Evolutionary conservation across 2,888 invertebrate genomes (phyloP).

Genomic region (Oxystoma pomonae): DNA sequence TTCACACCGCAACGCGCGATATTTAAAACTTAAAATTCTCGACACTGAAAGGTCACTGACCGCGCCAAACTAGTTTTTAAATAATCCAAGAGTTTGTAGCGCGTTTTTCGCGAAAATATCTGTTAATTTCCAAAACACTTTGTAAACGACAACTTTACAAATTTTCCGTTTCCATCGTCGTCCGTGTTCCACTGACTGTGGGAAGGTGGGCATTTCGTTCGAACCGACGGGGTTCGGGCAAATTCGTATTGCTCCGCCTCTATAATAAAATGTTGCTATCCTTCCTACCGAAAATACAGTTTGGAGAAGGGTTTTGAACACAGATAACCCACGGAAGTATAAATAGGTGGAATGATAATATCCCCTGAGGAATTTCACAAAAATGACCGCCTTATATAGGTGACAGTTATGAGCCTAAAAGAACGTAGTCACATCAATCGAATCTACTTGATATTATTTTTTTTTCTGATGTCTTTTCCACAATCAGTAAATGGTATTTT

Average conservation of each 20-base stretch:
- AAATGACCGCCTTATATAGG: too few species aligned
- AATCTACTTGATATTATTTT: too few species aligned
- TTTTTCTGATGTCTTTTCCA: too few species aligned
- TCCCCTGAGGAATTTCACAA: too few species aligned
- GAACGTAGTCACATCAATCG: too few species aligned
- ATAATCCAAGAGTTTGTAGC: too few species aligned
- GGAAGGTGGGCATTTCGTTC: conserved; percentile 24
- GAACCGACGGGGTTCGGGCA: conserved; percentile 21
- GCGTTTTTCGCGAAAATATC: too few species aligned
- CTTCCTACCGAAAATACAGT: background rate
- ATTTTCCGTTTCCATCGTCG: conserved; percentile 18
- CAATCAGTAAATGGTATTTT: too few species aligned
- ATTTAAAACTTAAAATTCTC: background rate
- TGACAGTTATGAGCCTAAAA: too few species aligned
- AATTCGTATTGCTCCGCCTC: conserved; percentile 21
- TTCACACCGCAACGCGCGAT: background rate
- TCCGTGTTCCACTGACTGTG: background rate
- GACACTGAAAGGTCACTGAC: background rate
- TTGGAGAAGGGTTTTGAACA: background rate
- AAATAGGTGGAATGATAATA: too few species aligned
- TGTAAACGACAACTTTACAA: too few species aligned
- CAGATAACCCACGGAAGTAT: background rate
- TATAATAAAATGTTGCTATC: conserved; percentile 14
- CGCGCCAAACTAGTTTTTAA: background rate
- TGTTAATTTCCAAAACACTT: too few species aligned